phyloP scores from a whole-genome alignment of 1,140 invertebrate species.

The Sinonovacula constricta region DNA sequence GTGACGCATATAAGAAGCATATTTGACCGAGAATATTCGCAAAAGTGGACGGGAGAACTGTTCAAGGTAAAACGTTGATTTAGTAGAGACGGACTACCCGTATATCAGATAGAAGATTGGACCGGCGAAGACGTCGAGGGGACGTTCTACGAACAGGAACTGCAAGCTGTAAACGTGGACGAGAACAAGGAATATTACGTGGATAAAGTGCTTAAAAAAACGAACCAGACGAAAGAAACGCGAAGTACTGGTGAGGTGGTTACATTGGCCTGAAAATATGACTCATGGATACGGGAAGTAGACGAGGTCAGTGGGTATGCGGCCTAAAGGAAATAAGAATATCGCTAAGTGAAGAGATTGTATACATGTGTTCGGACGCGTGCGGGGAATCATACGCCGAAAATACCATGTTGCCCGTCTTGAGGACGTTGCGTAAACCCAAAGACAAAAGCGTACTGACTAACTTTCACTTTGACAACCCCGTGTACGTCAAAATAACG shows the following conservation, averaged over 20 bases:
- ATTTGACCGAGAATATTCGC: slow-evolving; percentile 2
- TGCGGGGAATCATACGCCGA: slow-evolving; percentile 18
- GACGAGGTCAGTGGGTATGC: slow-evolving; percentile 8
- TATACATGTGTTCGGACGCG: slow-evolving; percentile 18
- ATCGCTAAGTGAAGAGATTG: neutral
- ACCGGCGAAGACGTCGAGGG: slow-evolving; percentile 13
- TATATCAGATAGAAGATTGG: slow-evolving; percentile 12
- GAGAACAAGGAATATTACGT: neutral
- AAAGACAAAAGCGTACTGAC: slow-evolving; percentile 7
- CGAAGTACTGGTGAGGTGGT: slow-evolving; percentile 14
- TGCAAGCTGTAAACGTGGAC: too few relatives aligned
- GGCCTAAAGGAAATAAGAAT: slow-evolving; percentile 1
- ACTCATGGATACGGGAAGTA: neutral
- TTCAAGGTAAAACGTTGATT: neutral
- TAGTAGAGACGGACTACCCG: slow-evolving; percentile 15
- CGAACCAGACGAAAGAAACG: neutral
- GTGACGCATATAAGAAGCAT: neutral
- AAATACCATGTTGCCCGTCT: neutral
- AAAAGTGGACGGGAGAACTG: slow-evolving; percentile 10
- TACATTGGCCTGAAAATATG: slow-evolving; percentile 8
- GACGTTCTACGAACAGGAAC: slow-evolving; percentile 22
- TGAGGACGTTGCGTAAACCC: neutral
- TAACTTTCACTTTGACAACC: neutral
- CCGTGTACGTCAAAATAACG: slow-evolving; percentile 8
- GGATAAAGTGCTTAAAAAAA: slow-evolving; percentile 27